phyloP scores from a whole-genome alignment of 2,113 vertebrate genomes.

The Glaucidium brasilianum region DNA sequence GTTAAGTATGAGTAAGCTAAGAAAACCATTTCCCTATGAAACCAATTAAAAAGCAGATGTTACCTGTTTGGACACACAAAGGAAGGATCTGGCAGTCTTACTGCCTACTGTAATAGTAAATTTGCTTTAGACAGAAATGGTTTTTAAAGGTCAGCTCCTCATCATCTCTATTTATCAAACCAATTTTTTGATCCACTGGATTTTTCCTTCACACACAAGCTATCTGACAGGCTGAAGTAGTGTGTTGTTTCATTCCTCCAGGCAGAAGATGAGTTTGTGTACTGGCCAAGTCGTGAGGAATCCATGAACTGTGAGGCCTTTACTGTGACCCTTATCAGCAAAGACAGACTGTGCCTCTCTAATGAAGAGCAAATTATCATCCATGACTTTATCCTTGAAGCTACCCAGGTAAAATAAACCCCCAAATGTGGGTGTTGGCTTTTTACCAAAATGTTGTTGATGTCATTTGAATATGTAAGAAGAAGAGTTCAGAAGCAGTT shows the following conservation, averaged over 20 bases:
- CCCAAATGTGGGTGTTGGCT: not conserved
- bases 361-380: constrained; percentile 99
- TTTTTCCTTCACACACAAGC: not conserved
- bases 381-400: constrained; percentile 99
- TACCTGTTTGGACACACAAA: not conserved
- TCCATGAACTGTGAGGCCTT: constrained; percentile 99
- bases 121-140: not conserved
- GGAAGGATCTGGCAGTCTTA: not conserved
- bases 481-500: not conserved
- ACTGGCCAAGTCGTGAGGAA: constrained; percentile 98
- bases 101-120: not conserved
- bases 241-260: constrained; percentile 59
- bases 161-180: constrained; percentile 28
- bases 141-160: constrained; percentile 26
- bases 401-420: constrained; percentile 87
- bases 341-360: constrained; percentile 97
- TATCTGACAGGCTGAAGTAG: not conserved
- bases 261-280: constrained; percentile 99
- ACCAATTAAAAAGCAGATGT: constrained; percentile 45
- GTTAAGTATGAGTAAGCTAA: constrained; percentile 13
- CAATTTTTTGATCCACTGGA: constrained; percentile 50
- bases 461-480: not conserved
- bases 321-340: constrained; percentile 98
- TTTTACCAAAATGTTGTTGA: not conserved
- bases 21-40: constrained; percentile 47